Evolutionary conservation across 1,140 invertebrate genomes (phyloP), one percentile per base, ranked within the genome.

Genomic region (Heliconius eleuchia): DNA sequence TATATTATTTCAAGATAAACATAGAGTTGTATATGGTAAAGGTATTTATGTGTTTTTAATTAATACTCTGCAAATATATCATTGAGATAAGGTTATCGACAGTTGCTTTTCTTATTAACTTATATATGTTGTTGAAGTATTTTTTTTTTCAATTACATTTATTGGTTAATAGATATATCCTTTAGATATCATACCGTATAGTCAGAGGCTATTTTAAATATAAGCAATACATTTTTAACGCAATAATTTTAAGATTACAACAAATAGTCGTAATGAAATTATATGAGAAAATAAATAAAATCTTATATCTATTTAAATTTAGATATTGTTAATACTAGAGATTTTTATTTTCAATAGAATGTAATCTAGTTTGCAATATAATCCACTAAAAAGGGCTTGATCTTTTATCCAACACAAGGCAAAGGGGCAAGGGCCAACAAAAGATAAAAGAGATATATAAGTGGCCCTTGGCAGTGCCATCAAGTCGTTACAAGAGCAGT

Each of bases 401-500:
- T 87, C 85, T 90, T 85, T 91, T 88, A 88, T 88, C 87, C 88
- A 84, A 74, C 84, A 80, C 87, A 92, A 88, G 91, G 89, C 88
- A 89, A 87, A 87, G 85, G 87, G 90, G 88, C 85, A 87, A 88
- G 89, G 87, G 87, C 88, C 85, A 89, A 92, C 92, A 91, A 93
- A 90, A 93, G 91, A 94, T 94, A 94, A 93, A 93, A 92, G 91
- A 92, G 92, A 94, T 92, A 92, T 94, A 94, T 91, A 94, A 94
- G 92, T 94, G 89, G 92, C 92, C 92, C 91, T 92, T 89, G 87
- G 88, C 89, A 90, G 87, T 86, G 87, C 91, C 91, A 94, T 94
- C 90, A 92, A 92, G 92, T 93, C 92, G 92, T 93, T 94, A 92
- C 91, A 92, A 94, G 84, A 90, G 86, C 88, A 92, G 85, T 93